Conservation (phyloP, 2,113 vertebrate genomes). For the Ondatra zibethicus region DNA sequence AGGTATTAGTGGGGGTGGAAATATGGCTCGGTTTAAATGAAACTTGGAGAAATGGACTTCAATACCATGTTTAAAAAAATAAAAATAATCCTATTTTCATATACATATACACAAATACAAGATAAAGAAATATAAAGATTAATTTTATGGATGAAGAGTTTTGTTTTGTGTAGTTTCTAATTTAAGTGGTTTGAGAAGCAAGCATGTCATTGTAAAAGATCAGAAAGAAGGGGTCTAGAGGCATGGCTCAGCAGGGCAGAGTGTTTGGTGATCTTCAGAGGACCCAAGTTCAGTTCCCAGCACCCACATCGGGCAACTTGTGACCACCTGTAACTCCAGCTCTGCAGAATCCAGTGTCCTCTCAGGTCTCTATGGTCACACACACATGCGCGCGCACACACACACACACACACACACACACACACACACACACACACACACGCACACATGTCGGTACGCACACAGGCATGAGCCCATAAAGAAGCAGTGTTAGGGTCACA, state of each 20-base stretch:
- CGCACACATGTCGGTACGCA: no score
- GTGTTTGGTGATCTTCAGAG: not conserved
- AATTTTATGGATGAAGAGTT: not conserved
- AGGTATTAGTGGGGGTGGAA: not conserved
- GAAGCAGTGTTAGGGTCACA: accelerated
- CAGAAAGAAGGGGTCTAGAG: not conserved
- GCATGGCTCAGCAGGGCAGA: not conserved
- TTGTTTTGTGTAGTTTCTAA: not conserved
- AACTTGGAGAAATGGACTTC: not conserved
- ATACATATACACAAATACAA: not conserved
- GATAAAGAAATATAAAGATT: not conserved
- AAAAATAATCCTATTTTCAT: no score
- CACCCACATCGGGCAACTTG: not conserved
- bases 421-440: not conserved
- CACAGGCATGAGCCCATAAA: not conserved
- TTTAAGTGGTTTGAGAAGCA: not conserved
- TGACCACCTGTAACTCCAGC: not conserved
- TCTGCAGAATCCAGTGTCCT: not conserved
- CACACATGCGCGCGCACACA: not conserved
- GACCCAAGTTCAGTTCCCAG: not conserved
- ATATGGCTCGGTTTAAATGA: not conserved
- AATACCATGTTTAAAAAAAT: not conserved
- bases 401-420: not conserved
- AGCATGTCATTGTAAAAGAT: not conserved
- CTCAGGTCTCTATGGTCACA: not conserved